These are phyloP conservation scores for Burhinus bistriatus DNA, from an alignment of 2,113 vertebrate species.

Conservation along the genomic window DNA sequence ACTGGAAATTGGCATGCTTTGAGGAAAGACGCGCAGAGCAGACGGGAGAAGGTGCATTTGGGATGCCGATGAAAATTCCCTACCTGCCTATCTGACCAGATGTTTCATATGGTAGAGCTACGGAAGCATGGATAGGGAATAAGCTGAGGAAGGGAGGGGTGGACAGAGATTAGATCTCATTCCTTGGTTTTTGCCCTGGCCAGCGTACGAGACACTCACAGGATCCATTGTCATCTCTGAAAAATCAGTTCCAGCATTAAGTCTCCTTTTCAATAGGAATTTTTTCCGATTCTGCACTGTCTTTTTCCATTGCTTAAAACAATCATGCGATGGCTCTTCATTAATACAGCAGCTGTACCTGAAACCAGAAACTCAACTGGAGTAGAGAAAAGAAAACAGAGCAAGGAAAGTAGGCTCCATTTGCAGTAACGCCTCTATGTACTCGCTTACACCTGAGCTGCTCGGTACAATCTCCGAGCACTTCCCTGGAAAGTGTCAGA, in stretches of 20 bases:
- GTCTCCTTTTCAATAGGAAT: not conserved
- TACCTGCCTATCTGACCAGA: not conserved
- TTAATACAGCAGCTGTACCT: not conserved
- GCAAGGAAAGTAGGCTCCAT: not conserved
- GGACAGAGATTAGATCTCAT: not conserved
- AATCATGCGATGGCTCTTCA: not conserved
- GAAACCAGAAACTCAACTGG: not conserved
- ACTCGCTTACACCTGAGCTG: not conserved
- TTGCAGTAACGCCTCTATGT: not conserved
- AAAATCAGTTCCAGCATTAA: not conserved
- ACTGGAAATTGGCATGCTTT: fast-evolving
- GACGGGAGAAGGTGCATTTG: not conserved
- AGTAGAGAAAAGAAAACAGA: not conserved
- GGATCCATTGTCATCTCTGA: not conserved
- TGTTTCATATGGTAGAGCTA: not conserved
- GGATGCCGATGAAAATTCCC: not conserved
- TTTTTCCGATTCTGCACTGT: not conserved
- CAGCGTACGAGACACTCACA: not conserved
- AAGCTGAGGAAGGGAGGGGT: not conserved
- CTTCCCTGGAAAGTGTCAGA: not conserved
- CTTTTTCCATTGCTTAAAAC: not conserved
- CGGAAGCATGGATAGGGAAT: not conserved
- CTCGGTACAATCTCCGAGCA: not conserved
- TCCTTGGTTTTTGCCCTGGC: not conserved
- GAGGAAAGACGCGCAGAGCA: not conserved